Evolutionary conservation across 2,113 vertebrate species (phyloP), one percentile per base, ranked within the genome.

Genomic region (Atherinomorus stipes): DNA sequence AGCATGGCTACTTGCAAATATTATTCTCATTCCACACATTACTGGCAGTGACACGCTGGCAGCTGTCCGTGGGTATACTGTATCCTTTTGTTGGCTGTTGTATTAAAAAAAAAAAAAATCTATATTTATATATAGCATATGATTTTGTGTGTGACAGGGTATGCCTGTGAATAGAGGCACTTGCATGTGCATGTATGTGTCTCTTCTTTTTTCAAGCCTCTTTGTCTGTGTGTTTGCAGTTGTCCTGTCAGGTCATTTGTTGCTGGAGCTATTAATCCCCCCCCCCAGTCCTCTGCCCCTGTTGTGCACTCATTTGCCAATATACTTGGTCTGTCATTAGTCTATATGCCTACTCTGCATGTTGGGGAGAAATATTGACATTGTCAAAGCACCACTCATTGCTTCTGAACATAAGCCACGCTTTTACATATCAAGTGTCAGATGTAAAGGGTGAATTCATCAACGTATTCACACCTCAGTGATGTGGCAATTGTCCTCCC

Each of bases 231-330:
- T 84, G 80, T 83, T 88, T 90, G 82, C 71, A 78, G 71, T 90
- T 85, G 80, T 88, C 81, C 87, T 82, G 88, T 85, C 84, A 85
- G 83, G 86, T 88, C 85, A 88, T 93, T 92, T 92, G 87, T 88
- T 76, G 80, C 77, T 40, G 53, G 21, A 83, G 85, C 83, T 82
- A 80, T 91, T 85, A 88, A 84, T 88, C 61, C 82, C 78, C 75
- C 78, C 76, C 72, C 71, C 79, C 71, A 84, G 81, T 84, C 67
- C 66, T 76, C 73, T 78, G 77, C 73, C 81, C 82, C 85, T 58
- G 81, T 85, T 88, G 81, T 91, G 82, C 78, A 25, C 86, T 87
- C 87, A 84, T 92, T 88, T 89, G 81, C 87, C 76, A 85, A 88
- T 90, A 87, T 79, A 79, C 79, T 75, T 42, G 58, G 72, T 81